Evolutionary conservation across 2,113 vertebrate genomes (phyloP).

Genomic region (Platichthys stellatus): DNA sequence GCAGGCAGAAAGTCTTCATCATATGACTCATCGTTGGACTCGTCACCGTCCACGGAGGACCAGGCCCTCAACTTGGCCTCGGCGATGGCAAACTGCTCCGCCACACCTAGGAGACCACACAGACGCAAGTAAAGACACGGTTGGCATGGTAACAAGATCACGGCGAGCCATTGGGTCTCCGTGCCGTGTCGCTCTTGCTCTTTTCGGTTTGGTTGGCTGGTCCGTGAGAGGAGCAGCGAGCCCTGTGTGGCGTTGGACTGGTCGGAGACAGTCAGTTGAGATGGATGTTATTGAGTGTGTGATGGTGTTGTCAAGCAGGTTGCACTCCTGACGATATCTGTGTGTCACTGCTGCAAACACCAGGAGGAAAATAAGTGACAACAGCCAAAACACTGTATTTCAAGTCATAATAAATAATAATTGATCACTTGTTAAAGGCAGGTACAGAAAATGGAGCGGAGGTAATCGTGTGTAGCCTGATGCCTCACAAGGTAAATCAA

Average conservation of each 20-base stretch:
- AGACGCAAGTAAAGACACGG: conserved; percentile 20
- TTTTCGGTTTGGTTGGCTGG: conserved; percentile 22
- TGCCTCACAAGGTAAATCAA: too few species aligned
- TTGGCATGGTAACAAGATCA: conserved; percentile 61
- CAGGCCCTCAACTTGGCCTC: conserved; percentile 97
- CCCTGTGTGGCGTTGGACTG: conserved; percentile 13
- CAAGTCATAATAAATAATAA: too few species aligned
- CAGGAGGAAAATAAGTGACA: background rate
- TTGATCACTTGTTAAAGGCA: too few species aligned
- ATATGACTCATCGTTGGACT: conserved; percentile 95
- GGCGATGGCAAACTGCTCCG: conserved; percentile 96
- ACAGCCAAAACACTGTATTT: too few species aligned
- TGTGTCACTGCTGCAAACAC: background rate
- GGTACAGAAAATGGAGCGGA: too few species aligned
- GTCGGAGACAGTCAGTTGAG: conserved; percentile 9
- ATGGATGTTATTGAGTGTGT: conserved; percentile 6
- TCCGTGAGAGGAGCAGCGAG: background rate
- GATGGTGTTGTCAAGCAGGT: background rate
- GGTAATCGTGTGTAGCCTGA: too few species aligned
- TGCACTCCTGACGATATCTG: background rate
- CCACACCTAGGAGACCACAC: conserved; percentile 82
- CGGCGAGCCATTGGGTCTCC: conserved; percentile 4
- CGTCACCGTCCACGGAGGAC: conserved; percentile 96
- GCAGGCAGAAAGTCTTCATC: conserved; percentile 91
- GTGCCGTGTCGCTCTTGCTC: background rate